Evolutionary conservation across 2,888 invertebrate genomes (phyloP).

Genomic region (Lymantria monacha): DNA sequence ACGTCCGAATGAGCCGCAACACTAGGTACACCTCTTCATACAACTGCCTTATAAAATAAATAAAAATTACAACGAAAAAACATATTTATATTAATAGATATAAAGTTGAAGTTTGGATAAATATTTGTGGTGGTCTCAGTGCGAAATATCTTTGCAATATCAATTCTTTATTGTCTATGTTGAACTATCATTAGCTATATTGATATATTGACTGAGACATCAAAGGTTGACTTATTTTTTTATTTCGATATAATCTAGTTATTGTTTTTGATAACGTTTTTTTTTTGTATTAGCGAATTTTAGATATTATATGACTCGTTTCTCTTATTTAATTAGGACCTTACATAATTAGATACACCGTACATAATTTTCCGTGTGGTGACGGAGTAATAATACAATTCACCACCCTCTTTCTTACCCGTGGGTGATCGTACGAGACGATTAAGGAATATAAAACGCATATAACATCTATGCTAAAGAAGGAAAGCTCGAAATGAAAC

Average conservation of each 20-base stretch:
- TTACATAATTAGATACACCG: too few relatives aligned
- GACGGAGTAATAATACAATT: too few relatives aligned
- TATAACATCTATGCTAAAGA: too few relatives aligned
- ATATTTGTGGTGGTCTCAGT: neutral
- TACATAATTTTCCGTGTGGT: too few relatives aligned
- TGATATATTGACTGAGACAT: conserved; percentile 62
- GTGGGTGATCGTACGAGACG: too few relatives aligned
- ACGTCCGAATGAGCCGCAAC: conserved; percentile 65
- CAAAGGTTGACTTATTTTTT: conserved; percentile 37
- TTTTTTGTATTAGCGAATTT: neutral
- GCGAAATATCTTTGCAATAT: conserved; percentile 19
- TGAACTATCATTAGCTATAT: conserved; percentile 64
- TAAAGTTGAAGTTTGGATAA: neutral
- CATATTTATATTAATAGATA: fast-evolving
- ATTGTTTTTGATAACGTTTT: neutral
- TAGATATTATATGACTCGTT: too few relatives aligned
- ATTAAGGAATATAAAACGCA: too few relatives aligned
- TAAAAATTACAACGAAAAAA: neutral
- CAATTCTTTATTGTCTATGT: conserved; percentile 49
- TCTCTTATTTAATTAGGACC: too few relatives aligned
- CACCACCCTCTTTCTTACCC: too few relatives aligned
- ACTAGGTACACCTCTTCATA: conserved; percentile 35
- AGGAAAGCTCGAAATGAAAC: too few relatives aligned
- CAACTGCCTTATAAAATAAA: conserved; percentile 12
- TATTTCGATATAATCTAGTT: conserved; percentile 2